phyloP scores from a whole-genome alignment of 2,113 vertebrate genomes.

The Accipiter cooperii region DNA sequence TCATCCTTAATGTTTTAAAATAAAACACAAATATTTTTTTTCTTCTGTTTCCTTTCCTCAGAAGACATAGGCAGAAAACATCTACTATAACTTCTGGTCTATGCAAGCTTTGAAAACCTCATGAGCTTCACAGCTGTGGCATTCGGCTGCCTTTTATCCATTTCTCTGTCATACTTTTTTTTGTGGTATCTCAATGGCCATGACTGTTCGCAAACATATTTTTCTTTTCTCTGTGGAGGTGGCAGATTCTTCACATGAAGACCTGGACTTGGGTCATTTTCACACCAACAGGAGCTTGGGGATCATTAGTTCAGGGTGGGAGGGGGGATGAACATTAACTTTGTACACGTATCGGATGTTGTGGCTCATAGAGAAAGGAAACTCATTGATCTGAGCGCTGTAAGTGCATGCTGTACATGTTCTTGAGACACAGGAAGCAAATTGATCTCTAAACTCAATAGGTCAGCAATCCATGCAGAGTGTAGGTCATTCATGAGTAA shows the following conservation, averaged over 20 bases:
- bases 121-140: background rate
- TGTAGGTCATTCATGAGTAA: background rate
- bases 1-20: background rate
- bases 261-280: background rate
- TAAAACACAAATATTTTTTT: background rate
- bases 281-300: background rate
- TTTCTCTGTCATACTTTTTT: background rate
- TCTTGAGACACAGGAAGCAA: background rate
- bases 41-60: background rate
- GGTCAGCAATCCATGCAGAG: background rate
- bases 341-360: accelerated
- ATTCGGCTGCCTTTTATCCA: background rate
- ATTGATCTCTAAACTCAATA: background rate
- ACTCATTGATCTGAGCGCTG: background rate
- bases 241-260: background rate
- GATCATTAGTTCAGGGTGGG: background rate
- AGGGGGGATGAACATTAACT: background rate
- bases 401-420: background rate
- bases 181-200: background rate
- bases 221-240: background rate
- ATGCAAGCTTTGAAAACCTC: background rate
- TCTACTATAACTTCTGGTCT: background rate
- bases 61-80: background rate
- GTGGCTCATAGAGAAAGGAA: background rate
- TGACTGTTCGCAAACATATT: background rate